These are phyloP conservation scores for Agrypnia vestita DNA, from an alignment of 1,140 invertebrate species.

Conservation along the genomic window DNA sequence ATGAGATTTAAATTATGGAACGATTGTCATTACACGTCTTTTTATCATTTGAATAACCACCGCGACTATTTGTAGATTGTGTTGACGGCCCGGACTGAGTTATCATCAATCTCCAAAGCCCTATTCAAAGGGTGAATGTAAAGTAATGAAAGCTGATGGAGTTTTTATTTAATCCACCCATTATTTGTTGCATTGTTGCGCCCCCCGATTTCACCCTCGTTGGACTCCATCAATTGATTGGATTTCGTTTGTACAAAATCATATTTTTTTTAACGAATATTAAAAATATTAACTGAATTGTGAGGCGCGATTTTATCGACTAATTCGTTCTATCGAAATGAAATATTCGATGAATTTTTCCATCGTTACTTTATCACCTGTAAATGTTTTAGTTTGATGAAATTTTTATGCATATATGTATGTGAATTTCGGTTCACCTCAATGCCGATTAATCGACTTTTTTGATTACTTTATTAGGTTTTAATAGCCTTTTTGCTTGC, in stretches of 20 bases:
- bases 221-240: slow-evolving; percentile 40
- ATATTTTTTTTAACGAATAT: slow-evolving; percentile 33
- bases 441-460: too few relatives aligned
- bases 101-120: slow-evolving; percentile 26
- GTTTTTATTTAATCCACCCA: slow-evolving; percentile 51
- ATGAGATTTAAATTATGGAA: background rate
- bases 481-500: too few relatives aligned
- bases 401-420: too few relatives aligned
- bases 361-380: too few relatives aligned
- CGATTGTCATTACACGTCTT: slow-evolving; percentile 14
- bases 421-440: too few relatives aligned
- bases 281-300: slow-evolving; percentile 8
- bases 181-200: slow-evolving; percentile 32
- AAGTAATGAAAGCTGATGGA: slow-evolving; percentile 54
- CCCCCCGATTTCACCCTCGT: background rate
- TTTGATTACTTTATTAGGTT: too few relatives aligned
- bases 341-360: background rate
- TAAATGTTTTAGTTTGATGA: too few relatives aligned
- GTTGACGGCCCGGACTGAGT: slow-evolving; percentile 30
- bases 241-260: slow-evolving; percentile 40
- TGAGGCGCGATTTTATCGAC: background rate
- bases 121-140: slow-evolving; percentile 44
- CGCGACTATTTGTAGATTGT: background rate
- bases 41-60: slow-evolving; percentile 4
- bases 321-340: background rate